phyloP scores from a whole-genome alignment of 2,888 invertebrate genomes.

The Leucozona laternaria region DNA sequence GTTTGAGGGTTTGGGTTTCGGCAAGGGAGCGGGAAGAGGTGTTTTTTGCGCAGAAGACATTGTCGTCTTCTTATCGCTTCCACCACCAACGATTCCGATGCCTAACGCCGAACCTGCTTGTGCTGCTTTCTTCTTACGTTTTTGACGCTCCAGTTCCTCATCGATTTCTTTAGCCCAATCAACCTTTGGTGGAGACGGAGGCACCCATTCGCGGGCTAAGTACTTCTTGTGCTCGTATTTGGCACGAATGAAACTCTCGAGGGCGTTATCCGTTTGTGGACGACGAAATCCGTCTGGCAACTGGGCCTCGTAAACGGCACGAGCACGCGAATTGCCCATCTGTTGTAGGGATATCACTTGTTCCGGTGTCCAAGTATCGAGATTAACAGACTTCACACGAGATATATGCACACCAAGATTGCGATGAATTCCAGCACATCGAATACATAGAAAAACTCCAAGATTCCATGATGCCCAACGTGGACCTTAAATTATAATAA shows the following conservation, averaged over 20 bases:
- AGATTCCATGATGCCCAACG: constrained; percentile 99
- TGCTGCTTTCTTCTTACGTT: constrained; percentile 91
- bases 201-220: constrained; percentile 98
- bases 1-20: constrained; percentile 84
- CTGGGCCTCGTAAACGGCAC: constrained; percentile 99
- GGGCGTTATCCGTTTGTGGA: constrained; percentile 96
- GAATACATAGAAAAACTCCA: constrained; percentile 98
- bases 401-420: constrained; percentile 99
- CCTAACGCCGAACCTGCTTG: constrained; percentile 81
- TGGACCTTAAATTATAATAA: constrained; percentile 88
- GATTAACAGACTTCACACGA: constrained; percentile 98
- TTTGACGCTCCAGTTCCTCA: constrained; percentile 92
- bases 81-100: constrained; percentile 76
- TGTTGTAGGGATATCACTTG: constrained; percentile 97
- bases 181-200: constrained; percentile 92
- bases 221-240: constrained; percentile 99
- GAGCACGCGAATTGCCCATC: constrained; percentile 98
- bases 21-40: constrained; percentile 81
- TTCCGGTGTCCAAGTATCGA: constrained; percentile 99
- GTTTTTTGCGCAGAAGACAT: constrained; percentile 65
- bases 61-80: constrained; percentile 70
- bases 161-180: constrained; percentile 95
- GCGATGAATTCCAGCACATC: constrained; percentile 99
- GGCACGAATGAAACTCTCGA: constrained; percentile 98
- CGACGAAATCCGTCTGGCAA: constrained; percentile 97